A percentile compares a stretch with the other conserved stretches of the same genome.
phyloP scores from a whole-genome alignment of 2,888 invertebrate genomes.

The Andrena flavipes region DNA sequence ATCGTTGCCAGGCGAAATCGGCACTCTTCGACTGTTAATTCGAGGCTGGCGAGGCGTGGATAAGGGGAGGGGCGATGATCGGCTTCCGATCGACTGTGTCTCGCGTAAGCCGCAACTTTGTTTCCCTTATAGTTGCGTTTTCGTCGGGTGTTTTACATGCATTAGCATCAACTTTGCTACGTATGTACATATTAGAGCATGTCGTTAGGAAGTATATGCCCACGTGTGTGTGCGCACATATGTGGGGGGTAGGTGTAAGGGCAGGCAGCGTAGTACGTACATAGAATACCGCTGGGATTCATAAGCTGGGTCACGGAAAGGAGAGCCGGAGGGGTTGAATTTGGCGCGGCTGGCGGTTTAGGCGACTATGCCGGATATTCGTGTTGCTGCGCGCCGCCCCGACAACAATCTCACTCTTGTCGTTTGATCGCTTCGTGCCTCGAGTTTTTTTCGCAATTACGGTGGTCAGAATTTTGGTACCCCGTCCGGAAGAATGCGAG shows the following conservation, averaged over 20 bases:
- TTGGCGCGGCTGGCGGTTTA: constrained; percentile 50
- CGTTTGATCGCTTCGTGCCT: constrained; percentile 37
- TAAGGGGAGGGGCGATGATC: neutral
- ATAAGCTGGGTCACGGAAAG: constrained; percentile 58
- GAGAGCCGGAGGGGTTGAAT: constrained; percentile 58
- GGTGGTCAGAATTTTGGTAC: neutral
- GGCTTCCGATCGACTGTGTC: constrained; percentile 3
- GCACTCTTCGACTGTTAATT: constrained; percentile 43
- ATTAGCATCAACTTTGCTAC: constrained; percentile 40
- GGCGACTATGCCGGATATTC: constrained; percentile 59
- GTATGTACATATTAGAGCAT: constrained; percentile 36
- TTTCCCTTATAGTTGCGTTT: constrained; percentile 16
- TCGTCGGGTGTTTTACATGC: constrained; percentile 37
- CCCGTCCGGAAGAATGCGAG: constrained; percentile 8
- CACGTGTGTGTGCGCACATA: constrained; percentile 20
- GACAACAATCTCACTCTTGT: constrained; percentile 53
- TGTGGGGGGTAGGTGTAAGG: constrained; percentile 26
- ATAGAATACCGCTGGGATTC: constrained; percentile 53
- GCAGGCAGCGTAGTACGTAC: constrained; percentile 37
- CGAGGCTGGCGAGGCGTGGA: neutral
- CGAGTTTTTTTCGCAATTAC: constrained; percentile 33
- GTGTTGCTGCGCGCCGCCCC: constrained; percentile 36
- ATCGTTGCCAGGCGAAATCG: constrained; percentile 41
- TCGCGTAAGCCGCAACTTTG: neutral
- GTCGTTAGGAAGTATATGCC: constrained; percentile 18